Conservation (phyloP, 2,797 vertebrate genomes). For the Esox lucius region DNA sequence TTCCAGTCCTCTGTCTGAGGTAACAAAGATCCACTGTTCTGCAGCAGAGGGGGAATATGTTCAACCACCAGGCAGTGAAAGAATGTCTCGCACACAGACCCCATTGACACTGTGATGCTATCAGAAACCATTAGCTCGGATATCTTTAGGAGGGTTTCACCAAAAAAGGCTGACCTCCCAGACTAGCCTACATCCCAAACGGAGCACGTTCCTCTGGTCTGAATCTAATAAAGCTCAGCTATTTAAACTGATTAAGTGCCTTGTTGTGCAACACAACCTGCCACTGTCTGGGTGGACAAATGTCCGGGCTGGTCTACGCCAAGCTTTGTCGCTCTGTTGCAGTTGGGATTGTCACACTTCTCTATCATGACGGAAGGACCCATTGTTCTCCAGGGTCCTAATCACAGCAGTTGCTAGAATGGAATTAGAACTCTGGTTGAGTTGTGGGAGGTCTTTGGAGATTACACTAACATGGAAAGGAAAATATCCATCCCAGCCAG, state of each 20-base stretch:
- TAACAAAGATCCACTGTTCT: conserved; percentile 29
- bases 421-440: conserved; percentile 7
- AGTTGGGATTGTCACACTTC: conserved; percentile 30
- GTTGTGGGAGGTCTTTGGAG: not conserved
- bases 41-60: conserved; percentile 4
- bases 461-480: not conserved
- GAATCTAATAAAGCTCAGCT: conserved; percentile 51
- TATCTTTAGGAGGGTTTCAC: not conserved
- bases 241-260: conserved; percentile 53
- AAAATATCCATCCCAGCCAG: conserved; percentile 12
- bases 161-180: too few relatives aligned
- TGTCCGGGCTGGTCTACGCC: conserved; percentile 8
- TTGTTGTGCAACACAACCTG: conserved; percentile 34
- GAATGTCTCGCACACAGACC: conserved; percentile 4
- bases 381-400: conserved; percentile 28
- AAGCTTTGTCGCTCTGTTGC: conserved; percentile 14
- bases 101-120: conserved; percentile 5
- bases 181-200: too few relatives aligned
- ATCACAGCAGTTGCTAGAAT: conserved; percentile 25
- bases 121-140: not conserved
- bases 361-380: conserved; percentile 12
- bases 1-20: not conserved
- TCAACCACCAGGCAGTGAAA: not conserved
- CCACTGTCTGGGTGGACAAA: conserved; percentile 33
- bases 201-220: conserved; percentile 23